phyloP scores from a whole-genome alignment of 53 echinoderm and acorn worm species.

The Crossaster papposus region DNA sequence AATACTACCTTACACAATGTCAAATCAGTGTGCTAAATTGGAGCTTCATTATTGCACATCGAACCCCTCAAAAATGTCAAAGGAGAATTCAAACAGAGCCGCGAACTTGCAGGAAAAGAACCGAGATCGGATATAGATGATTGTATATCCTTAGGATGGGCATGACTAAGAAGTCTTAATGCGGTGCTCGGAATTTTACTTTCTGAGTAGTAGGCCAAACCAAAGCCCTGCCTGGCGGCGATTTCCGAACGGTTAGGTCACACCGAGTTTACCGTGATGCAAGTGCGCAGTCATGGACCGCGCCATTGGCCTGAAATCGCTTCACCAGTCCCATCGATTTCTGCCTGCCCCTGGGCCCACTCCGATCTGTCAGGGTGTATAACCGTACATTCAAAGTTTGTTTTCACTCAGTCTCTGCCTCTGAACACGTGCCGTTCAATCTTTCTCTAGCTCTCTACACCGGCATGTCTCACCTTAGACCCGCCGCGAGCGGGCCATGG shows the following conservation, averaged over 20 bases:
- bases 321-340: slow-evolving; percentile 28
- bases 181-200: background rate
- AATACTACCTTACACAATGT: too few species aligned
- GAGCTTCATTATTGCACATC: background rate
- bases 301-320: slow-evolving; percentile 23
- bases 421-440: background rate
- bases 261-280: background rate
- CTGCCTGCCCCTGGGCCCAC: background rate
- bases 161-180: background rate
- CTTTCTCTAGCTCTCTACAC: background rate
- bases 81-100: background rate
- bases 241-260: background rate
- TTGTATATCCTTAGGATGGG: background rate
- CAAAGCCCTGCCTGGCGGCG: background rate
- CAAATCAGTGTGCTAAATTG: too few species aligned
- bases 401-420: background rate
- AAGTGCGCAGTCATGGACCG: slow-evolving; percentile 30
- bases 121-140: background rate
- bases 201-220: background rate
- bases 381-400: background rate
- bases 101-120: background rate
- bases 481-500: slow-evolving; percentile 17
- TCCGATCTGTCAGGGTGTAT: background rate
- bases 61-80: background rate
- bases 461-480: slow-evolving; percentile 11